phyloP scores from a whole-genome alignment of 2,113 vertebrate genomes.

The Xiphophorus hellerii region DNA sequence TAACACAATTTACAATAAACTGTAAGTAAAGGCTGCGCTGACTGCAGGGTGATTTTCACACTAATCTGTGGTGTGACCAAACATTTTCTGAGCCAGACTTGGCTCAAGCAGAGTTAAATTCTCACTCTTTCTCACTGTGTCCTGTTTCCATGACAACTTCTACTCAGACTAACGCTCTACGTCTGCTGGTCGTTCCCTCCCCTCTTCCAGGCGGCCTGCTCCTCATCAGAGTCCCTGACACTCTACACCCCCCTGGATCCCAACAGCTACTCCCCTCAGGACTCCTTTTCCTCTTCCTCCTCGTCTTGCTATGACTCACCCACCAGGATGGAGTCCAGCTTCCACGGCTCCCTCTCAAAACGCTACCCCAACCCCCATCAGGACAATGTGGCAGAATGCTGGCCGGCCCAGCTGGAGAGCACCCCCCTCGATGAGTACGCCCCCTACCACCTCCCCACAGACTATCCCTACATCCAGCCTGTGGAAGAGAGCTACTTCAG shows the following conservation, averaged over 20 bases:
- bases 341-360: slow-evolving; percentile 63
- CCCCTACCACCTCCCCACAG: slow-evolving; percentile 72
- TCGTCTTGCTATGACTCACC: slow-evolving; percentile 82
- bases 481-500: slow-evolving; percentile 79
- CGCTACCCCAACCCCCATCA: slow-evolving; percentile 69
- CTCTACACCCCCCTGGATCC: slow-evolving; percentile 80
- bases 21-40: not conserved
- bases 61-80: not conserved
- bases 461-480: slow-evolving; percentile 76
- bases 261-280: slow-evolving; percentile 83
- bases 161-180: not conserved
- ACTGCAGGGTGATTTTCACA: not conserved
- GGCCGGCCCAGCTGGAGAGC: slow-evolving; percentile 64
- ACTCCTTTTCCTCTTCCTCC: slow-evolving; percentile 78
- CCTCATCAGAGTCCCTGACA: slow-evolving; percentile 78
- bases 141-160: not conserved
- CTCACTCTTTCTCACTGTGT: not conserved
- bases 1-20: not conserved
- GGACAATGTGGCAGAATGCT: slow-evolving; percentile 72
- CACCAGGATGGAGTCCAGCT: slow-evolving; percentile 79
- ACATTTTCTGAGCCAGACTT: not conserved
- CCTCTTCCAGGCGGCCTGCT: slow-evolving; percentile 78
- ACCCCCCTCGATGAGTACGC: slow-evolving; percentile 61
- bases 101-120: not conserved
- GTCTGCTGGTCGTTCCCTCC: not conserved